These are phyloP conservation scores for Bufo bufo DNA, from an alignment of 2,113 vertebrate genomes.

Conservation along the genomic window DNA sequence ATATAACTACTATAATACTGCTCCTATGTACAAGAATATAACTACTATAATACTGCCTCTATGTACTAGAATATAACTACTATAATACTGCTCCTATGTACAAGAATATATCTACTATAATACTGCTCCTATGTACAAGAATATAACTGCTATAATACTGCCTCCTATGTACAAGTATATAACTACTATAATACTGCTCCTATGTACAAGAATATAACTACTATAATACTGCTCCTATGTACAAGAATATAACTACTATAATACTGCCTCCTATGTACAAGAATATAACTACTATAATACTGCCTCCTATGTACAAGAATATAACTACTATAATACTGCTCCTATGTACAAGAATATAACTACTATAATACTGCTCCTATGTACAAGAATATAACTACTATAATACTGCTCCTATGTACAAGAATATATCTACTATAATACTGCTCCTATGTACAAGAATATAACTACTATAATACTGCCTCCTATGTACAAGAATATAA, in stretches of 20 bases:
- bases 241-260: neutral
- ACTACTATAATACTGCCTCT: too few species aligned
- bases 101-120: neutral
- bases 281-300: neutral
- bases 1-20: constrained; percentile 7
- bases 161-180: too few species aligned
- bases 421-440: neutral
- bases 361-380: neutral
- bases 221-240: neutral
- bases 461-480: constrained; percentile 16
- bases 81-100: too few species aligned
- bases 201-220: neutral
- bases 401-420: constrained; percentile 1
- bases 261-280: neutral
- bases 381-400: constrained; percentile 13
- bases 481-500: constrained; percentile 5
- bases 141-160: too few species aligned
- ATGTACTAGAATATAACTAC: too few species aligned
- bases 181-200: neutral
- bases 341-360: neutral
- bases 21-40: neutral
- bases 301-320: neutral
- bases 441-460: constrained; percentile 1
- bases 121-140: neutral
- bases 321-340: neutral